Evolutionary conservation across 2,888 invertebrate species (phyloP), one percentile per base, ranked within the genome.

Genomic region (Sarcophaga caerulescens): DNA sequence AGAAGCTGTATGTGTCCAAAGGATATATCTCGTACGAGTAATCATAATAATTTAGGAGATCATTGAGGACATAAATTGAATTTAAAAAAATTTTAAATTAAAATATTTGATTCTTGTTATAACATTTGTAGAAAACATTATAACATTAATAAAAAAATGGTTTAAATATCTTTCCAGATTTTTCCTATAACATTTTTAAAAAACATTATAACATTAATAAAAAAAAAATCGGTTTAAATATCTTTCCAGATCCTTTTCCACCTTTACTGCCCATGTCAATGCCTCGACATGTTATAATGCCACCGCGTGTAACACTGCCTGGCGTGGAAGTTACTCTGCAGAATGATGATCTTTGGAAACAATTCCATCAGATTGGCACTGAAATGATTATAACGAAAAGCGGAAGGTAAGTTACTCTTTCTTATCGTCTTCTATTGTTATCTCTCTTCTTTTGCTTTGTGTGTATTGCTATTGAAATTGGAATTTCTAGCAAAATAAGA

Each of bases 331-430:
- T 95, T 21, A 94, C 94, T 4, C 92, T 97, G 63, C 94, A 95
- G 88, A 96, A 96, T 91, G 94, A 94, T 44, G 95, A 95, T 78
- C 94, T 97, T 60, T 97, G 97, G 97, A 93, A 95, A 85, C 94
- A 96, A 87, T 97, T 97, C 92, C 95, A 96, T 91, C 94, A 94
- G 87, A 94, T 96, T 88, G 96, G 95, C 79, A 97, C 96, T 0
- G 97, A 97, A 93, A 97, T 97, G 97, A 96, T 97, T 90, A 96
- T 97, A 92, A 97, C 97, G n/a, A 97, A 97, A 91, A 95, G 95
- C 70, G 97, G 97, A 91, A 94, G 97, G 97, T 97, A 91, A 94
- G 95, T 84, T 52, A n/a, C 45, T 57, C 25, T 17, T 14, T 17
- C 25, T 5, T 19, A 12, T 12, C 14, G 52, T 52, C 12, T 52